phyloP scores from a whole-genome alignment of 1,140 invertebrate genomes.

The Rhizoglyphus robini region DNA sequence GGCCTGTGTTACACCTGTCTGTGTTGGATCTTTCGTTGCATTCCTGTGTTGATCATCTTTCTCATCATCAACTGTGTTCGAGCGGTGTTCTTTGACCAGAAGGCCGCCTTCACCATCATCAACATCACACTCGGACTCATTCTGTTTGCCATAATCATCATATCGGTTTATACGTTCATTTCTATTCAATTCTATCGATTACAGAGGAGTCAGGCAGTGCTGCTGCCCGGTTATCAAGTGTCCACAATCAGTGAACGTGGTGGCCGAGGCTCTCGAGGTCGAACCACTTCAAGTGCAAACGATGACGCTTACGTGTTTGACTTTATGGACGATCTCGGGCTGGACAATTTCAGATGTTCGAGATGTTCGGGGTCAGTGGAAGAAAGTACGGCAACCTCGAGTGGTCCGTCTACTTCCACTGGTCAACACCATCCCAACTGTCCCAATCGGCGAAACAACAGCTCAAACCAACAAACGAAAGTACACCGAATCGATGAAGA shows the following conservation, averaged over 20 bases:
- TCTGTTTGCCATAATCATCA: not conserved
- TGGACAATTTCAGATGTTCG: too few relatives aligned
- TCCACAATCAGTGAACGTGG: not conserved
- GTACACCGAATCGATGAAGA: not conserved
- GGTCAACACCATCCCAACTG: not conserved
- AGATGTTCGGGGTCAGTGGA: not conserved
- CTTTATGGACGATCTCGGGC: not conserved
- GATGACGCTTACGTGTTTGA: not conserved
- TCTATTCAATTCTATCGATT: not conserved
- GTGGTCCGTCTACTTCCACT: not conserved
- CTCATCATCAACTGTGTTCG: constrained; percentile 3
- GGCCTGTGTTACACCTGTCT: not conserved
- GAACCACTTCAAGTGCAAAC: not conserved
- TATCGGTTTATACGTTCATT: not conserved
- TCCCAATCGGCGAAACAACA: not conserved
- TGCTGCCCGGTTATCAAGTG: not conserved
- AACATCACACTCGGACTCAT: not conserved
- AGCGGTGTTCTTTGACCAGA: not conserved
- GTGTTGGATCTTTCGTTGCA: not conserved
- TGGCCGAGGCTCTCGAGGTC: not conserved
- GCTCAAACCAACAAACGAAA: not conserved
- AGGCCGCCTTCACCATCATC: not conserved
- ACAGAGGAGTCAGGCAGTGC: not conserved
- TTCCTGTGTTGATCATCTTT: constrained; percentile 1
- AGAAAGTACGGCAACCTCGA: not conserved